A percentile compares a stretch with the other conserved stretches of the same genome.
phyloP scores from a whole-genome alignment of 2,113 vertebrate genomes.

The Ceyx margarethae region DNA sequence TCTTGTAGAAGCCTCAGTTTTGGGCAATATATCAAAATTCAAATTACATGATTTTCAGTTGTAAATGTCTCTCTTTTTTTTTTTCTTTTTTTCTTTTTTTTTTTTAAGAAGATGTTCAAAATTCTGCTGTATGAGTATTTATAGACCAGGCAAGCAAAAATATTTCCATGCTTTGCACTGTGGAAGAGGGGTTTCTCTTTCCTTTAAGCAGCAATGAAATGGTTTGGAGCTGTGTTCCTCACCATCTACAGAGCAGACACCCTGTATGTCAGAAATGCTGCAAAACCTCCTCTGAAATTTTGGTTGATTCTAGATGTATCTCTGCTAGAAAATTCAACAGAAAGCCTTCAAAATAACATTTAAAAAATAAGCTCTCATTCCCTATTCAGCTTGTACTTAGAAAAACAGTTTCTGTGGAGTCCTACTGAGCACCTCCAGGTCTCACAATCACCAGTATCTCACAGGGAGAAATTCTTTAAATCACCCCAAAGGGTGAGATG shows the following conservation, averaged over 20 bases:
- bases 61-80: background rate
- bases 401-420: background rate
- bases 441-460: background rate
- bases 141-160: conserved; percentile 17
- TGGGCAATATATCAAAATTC: background rate
- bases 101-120: background rate
- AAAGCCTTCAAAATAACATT: background rate
- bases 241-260: background rate
- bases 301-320: background rate
- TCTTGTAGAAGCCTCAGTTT: background rate
- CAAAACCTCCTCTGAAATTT: background rate
- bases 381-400: background rate
- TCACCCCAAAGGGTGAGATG: background rate
- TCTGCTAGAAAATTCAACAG: background rate
- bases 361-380: background rate
- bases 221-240: background rate
- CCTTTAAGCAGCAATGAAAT: background rate
- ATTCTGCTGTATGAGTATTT: background rate
- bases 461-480: background rate
- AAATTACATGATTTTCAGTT: background rate
- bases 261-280: background rate
- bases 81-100: background rate
- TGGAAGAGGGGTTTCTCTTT: background rate
- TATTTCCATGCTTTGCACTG: background rate
- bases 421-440: background rate